These are phyloP conservation scores for Eledona agricola DNA, from an alignment of 2,888 invertebrate species.

Conservation along the genomic window DNA sequence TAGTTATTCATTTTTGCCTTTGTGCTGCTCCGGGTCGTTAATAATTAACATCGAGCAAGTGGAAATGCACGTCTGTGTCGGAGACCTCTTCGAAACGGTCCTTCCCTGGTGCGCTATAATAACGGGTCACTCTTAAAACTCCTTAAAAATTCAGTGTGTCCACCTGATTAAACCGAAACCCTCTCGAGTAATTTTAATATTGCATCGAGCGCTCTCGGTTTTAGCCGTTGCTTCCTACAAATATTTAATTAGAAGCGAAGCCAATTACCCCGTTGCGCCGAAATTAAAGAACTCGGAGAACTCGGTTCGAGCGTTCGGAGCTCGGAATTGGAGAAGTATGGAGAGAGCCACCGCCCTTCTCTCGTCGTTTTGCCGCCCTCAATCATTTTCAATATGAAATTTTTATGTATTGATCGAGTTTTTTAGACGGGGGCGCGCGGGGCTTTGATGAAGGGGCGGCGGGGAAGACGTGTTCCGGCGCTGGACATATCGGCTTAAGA, in stretches of 20 bases:
- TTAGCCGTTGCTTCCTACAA: constrained; percentile 33
- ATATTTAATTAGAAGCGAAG: constrained; percentile 32
- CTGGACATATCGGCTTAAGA: too few species aligned
- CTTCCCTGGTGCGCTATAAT: too few species aligned
- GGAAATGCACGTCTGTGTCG: too few species aligned
- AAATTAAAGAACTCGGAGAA: constrained; percentile 29
- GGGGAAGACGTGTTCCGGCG: constrained; percentile 52
- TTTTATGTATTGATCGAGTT: constrained; percentile 65
- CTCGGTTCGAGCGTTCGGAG: not conserved
- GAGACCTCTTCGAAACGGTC: too few species aligned
- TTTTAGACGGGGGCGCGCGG: constrained; percentile 56
- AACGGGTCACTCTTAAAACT: too few species aligned
- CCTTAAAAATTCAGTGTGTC: constrained; percentile 26
- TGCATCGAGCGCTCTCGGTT: constrained; percentile 8
- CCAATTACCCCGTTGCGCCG: constrained; percentile 28
- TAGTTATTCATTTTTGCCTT: too few species aligned
- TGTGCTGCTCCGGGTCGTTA: too few species aligned
- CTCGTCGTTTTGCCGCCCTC: constrained; percentile 57
- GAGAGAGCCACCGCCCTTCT: constrained; percentile 44
- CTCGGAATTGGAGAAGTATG: constrained; percentile 25
- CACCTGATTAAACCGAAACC: constrained; percentile 19
- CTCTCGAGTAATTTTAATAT: constrained; percentile 26
- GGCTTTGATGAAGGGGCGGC: constrained; percentile 54
- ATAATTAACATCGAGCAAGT: too few species aligned
- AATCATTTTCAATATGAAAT: constrained; percentile 66